Evolutionary conservation across 53 echinoderm and acorn worm species (phyloP), one percentile per base, ranked within the genome.

Genomic region (Arbacia lixula): DNA sequence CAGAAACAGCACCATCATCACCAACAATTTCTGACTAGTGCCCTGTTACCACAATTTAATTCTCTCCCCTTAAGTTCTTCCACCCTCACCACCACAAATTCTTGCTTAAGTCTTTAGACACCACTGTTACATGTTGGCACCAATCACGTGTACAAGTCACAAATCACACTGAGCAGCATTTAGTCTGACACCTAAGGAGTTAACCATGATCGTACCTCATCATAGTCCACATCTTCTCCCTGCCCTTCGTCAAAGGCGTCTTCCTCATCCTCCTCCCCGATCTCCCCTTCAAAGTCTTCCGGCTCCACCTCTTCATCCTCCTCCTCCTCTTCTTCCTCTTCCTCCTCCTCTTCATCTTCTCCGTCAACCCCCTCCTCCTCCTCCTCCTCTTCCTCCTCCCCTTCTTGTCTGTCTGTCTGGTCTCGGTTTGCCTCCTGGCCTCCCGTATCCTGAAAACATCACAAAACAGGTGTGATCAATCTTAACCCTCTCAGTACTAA

Each of bases 291-390:
- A 27, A 86, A 61, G 19, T 62, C 86, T 30, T 76, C 86, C 19
- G 34, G 41, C 12, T 61, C 63, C 49, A 69, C 81, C 72, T 54
- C 71, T 21, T 73, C 88, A 35, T 88, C 88, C 12, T 88, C 78
- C 56, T 88, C 88, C 25, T 84, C 83, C 2, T 53, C 84, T n/a
- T 52, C 86, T 12, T 63, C 86, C 5, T 66, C 88, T n/a, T 91
- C 91, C 22, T 76, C 91, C 22, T 88, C 88, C 2, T 90, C 93
- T 8, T 93, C 90, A 56, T 83, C 88, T 17, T 84, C 88, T 50
- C 81, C 88, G 17, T 86, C 89, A 25, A 84, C 93, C 14, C 90
- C 91, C 14, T 93, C 91, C 4, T 73, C 82, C 17, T 85, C 86
- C 14, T 84, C 86, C 5, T 88, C 93, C 12, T 91, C 91, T 1